Evolutionary conservation across 2,888 invertebrate genomes (phyloP), one percentile per base, ranked within the genome.

Genomic region (Creontiades dilutus): DNA sequence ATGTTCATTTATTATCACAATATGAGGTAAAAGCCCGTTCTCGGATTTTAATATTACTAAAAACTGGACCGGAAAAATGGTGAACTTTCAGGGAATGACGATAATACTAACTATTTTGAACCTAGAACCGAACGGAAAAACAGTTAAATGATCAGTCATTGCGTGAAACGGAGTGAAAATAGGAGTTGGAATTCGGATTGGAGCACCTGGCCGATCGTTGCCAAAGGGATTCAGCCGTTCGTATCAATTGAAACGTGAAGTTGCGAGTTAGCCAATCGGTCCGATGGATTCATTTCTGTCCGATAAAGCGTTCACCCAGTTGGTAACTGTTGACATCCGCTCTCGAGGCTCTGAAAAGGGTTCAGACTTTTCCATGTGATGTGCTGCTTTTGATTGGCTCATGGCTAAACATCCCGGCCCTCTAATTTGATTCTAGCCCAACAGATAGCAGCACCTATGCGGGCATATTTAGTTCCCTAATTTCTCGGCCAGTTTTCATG

Each of bases 281-380:
- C 68, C 68, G 13, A 19, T 23, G 23, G 27, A 68, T 68, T 68
- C 68, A 23, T 11, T 68, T 68, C 68, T 9, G 12, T 27, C 23
- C 68, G 68, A 27, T 23, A 23, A 68, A 23, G 68, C 68, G 68
- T 68, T 19, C 68, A 68, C 13, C 68, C 68, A 68, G 68, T n/a
- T 68, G 68, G 23, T 68, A 68, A 68, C 68, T 68, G 68, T 23
- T 68, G 68, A 68, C 68, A 68, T 68, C 68, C 68, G 68, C 68
- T 68, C 9, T 52, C 52, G 52, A 16, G 16, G 14, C 14, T 5
- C 16, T 23, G 23, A 7, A 68, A 68, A 12, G 23, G 19, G 68
- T 19, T 16, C n/a, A 13, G 11, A 68, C 27, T 12, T 27, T 12
- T 23, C 7, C 7, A 13, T 12, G 19, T 4, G 23, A 23, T 23